Percentiles rank a stretch among this genome's conserved stretches.
Conservation (phyloP, 2,113 vertebrate species). For the Macquaria australasica region DNA sequence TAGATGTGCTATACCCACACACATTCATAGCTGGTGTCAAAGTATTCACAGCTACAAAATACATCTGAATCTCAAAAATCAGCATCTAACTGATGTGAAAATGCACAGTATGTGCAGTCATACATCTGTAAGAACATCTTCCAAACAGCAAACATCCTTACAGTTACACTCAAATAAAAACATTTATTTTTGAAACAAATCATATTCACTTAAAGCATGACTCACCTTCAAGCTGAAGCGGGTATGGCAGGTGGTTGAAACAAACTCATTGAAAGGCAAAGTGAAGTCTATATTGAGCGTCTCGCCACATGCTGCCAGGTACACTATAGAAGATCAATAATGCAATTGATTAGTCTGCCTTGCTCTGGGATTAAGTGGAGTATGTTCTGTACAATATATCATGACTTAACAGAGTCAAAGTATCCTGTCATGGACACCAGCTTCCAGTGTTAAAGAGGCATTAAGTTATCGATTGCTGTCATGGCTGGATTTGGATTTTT, state of each 20-base stretch:
- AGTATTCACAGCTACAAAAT: conserved; percentile 3
- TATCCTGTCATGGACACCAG: background rate
- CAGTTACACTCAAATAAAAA: background rate
- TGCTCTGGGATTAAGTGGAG: conserved; percentile 16
- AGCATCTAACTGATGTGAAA: background rate
- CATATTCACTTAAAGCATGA: background rate
- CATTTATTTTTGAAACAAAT: conserved; percentile 7
- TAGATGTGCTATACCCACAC: background rate
- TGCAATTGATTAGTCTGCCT: conserved; percentile 41
- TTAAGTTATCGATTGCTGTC: background rate
- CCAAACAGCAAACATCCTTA: background rate
- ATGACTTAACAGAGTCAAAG: conserved; percentile 44
- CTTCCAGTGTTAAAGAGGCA: conserved; percentile 21
- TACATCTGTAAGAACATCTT: background rate
- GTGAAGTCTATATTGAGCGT: conserved; percentile 96
- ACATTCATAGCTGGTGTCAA: background rate
- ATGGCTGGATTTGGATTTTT: background rate
- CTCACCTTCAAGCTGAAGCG: conserved; percentile 93
- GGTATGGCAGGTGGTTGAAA: conserved; percentile 94
- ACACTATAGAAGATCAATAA: conserved; percentile 86
- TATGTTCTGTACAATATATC: conserved; percentile 22
- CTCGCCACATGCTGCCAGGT: conserved; percentile 98
- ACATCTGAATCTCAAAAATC: conserved; percentile 14
- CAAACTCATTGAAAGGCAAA: conserved; percentile 96
- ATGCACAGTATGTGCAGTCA: background rate